These are phyloP conservation scores for Mirounga angustirostris DNA, from an alignment of 2,113 vertebrate species.

Conservation along the genomic window DNA sequence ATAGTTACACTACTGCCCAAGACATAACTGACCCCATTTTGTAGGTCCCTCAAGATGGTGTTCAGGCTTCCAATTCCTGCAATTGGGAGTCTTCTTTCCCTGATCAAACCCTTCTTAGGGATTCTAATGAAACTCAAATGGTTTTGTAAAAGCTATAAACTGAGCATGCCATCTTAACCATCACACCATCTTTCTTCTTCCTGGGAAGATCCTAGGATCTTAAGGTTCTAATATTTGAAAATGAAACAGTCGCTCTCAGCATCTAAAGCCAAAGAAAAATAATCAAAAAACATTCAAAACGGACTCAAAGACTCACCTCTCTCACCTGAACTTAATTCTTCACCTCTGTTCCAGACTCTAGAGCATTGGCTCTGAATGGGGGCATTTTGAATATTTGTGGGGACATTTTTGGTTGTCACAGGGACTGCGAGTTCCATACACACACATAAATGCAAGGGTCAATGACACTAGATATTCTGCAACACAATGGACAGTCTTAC, in stretches of 20 bases:
- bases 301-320: not conserved
- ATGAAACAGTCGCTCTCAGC: not conserved
- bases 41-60: not conserved
- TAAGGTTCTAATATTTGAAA: conserved; percentile 6
- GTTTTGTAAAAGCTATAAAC: not conserved
- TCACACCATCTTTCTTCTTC: not conserved
- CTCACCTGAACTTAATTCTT: not conserved
- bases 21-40: not conserved
- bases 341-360: not conserved
- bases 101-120: not conserved
- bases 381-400: not conserved
- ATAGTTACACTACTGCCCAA: not conserved
- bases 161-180: not conserved
- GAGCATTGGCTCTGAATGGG: not conserved
- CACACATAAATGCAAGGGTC: not conserved
- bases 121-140: not conserved
- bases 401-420: not conserved
- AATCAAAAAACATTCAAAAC: not conserved
- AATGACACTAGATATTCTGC: not conserved
- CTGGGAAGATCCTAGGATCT: not conserved
- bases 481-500: not conserved
- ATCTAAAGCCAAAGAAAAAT: not conserved
- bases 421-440: not conserved
- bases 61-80: not conserved
- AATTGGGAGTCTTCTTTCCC: not conserved